Evolutionary conservation across 1,140 invertebrate species (phyloP).

Genomic region (Cephus cinctus): DNA sequence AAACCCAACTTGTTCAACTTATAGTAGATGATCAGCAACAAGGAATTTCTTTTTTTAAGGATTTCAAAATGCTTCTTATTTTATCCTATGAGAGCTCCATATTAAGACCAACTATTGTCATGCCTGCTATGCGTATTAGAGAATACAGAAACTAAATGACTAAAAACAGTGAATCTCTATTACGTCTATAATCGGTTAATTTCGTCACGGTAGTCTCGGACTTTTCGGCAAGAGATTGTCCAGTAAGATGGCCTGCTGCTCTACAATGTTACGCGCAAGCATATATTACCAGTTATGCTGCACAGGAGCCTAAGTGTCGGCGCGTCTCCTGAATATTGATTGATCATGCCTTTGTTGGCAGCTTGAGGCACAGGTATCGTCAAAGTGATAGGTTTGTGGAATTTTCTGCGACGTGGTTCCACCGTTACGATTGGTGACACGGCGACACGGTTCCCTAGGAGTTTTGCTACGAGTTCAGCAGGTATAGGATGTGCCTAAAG

Average conservation of each 20-base stretch:
- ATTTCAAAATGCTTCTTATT: too few species aligned
- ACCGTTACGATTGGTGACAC: slow-evolving; percentile 96
- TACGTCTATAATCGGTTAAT: too few species aligned
- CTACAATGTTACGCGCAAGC: slow-evolving; percentile 47
- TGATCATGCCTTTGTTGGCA: slow-evolving; percentile 84
- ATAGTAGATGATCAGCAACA: too few species aligned
- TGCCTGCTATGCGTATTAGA: too few species aligned
- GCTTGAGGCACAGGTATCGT: slow-evolving; percentile 92
- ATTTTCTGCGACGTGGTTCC: slow-evolving; percentile 90
- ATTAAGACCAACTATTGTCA: too few species aligned
- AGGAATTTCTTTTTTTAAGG: too few species aligned
- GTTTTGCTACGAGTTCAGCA: slow-evolving; percentile 76
- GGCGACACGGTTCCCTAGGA: slow-evolving; percentile 88
- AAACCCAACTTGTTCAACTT: too few species aligned
- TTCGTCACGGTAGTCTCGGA: neutral
- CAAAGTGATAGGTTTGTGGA: slow-evolving; percentile 94
- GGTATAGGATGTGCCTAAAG: slow-evolving; percentile 86
- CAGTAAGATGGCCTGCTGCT: slow-evolving; percentile 43
- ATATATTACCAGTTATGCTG: slow-evolving; percentile 85
- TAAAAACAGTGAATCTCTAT: too few species aligned
- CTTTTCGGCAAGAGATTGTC: slow-evolving; percentile 43
- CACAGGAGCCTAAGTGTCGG: slow-evolving; percentile 83
- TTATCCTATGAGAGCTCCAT: too few species aligned
- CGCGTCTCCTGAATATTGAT: slow-evolving; percentile 79
- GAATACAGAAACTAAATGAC: too few species aligned